Evolutionary conservation across 2,888 invertebrate species (phyloP).

Genomic region (Minunthozetes semirufus): DNA sequence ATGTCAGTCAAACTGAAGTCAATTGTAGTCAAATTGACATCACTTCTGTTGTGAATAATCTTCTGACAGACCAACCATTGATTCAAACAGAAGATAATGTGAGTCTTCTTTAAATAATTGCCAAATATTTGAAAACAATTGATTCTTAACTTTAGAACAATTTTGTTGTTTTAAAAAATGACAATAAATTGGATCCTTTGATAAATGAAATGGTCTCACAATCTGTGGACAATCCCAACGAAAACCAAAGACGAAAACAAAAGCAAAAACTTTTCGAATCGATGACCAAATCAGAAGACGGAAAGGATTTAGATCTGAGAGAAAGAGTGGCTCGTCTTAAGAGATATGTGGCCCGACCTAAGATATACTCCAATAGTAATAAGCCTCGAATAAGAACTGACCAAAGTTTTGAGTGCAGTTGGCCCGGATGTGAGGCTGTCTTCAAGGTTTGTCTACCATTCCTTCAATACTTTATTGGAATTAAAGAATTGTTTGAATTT

Average conservation of each 20-base stretch:
- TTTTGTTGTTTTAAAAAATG: neutral
- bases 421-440: conserved; percentile 12
- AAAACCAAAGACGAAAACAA: neutral
- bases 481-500: neutral
- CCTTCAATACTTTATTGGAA: neutral
- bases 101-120: neutral
- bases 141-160: neutral
- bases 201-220: neutral
- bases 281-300: neutral
- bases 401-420: neutral
- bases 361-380: conserved; percentile 1
- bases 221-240: neutral
- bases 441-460: neutral
- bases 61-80: neutral
- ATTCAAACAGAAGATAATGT: conserved; percentile 2
- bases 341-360: conserved; percentile 19
- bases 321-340: conserved; percentile 9
- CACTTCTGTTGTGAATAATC: neutral
- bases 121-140: neutral
- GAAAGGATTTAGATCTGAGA: neutral
- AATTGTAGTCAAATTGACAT: neutral
- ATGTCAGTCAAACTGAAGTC: neutral
- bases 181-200: neutral
- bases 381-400: neutral
- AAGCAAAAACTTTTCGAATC: neutral